Base-by-base conservation (phyloP, 2,797 vertebrate species). In the Erethizon dorsatum region DNA sequence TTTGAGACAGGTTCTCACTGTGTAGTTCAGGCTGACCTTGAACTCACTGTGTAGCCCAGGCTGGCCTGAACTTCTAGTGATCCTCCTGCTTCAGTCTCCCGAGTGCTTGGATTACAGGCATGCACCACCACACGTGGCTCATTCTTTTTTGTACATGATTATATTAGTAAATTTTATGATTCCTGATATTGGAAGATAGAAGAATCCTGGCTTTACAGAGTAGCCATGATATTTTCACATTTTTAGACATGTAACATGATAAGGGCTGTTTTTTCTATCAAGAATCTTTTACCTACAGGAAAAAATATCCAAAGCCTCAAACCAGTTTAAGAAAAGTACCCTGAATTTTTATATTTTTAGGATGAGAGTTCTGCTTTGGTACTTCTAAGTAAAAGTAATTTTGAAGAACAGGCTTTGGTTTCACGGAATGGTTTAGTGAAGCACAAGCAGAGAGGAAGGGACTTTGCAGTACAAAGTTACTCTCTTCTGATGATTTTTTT, bases 341-440 rank as follows among this genome's bases (percentile, higher is more conserved):
- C 85, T 91, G 65, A 90, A 31, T 83, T 91, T 93, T 96, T 47
- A 14, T 91, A 83, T 95, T 97, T 96, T 92, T 89, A 91, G 77
- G 90, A 90, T 56, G 61, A 83, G 41, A 97, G 14, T 33, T 75
- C 50, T 45, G 18, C 57, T 93, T 15, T 84, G 75, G 3, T 93
- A 31, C 47, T 93, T 95, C 85, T 86, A 95, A 95, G 26, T 79
- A 31, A 63, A 86, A 92, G 28, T 61, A 56, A 84, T 95, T 93
- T 89, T 96, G 86, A 78, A 93, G 90, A 97, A n/a, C 5, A 17
- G 84, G 57, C 28, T 91, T 91, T 45, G 14, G 28, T 94, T 83
- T 97, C 56, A 85, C 6, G 94, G 28, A 57, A 69, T 79, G 61
- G 41, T 63, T 94, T 67, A 87, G 37, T 61, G 89, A 79, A 59